Percentiles rank a stretch among this genome's conserved stretches.
Conservation (phyloP, 1,140 invertebrate genomes). For the Tetragnatha versicolor region DNA sequence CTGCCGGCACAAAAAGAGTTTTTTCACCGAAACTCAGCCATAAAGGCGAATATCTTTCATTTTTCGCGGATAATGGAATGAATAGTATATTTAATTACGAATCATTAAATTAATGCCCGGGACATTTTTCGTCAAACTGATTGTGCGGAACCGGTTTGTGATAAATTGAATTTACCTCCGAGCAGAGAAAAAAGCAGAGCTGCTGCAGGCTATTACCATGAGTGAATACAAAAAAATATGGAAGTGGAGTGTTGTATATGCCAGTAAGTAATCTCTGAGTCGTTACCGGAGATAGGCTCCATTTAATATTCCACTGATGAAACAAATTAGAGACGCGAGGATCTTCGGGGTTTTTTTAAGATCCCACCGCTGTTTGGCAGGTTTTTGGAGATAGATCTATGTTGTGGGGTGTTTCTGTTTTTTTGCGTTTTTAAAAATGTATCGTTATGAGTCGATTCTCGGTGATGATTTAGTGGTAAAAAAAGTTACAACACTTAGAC, state of each 20-base stretch:
- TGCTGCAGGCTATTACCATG: not conserved
- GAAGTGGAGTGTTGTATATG: too few relatives aligned
- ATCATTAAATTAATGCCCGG: constrained; percentile 30
- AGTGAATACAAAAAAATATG: too few relatives aligned
- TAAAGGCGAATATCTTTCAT: constrained; percentile 9
- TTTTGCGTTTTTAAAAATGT: too few relatives aligned
- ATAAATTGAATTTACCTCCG: constrained; percentile 20
- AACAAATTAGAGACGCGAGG: too few relatives aligned
- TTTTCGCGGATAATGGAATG: constrained; percentile 33
- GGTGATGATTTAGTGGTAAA: too few relatives aligned
- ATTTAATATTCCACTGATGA: too few relatives aligned
- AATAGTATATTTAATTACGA: constrained; percentile 37
- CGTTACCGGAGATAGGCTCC: not conserved
- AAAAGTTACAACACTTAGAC: too few relatives aligned
- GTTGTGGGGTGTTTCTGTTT: too few relatives aligned
- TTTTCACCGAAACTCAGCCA: constrained; percentile 19
- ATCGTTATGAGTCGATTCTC: too few relatives aligned
- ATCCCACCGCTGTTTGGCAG: too few relatives aligned
- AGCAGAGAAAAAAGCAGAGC: not conserved
- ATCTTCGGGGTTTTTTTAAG: too few relatives aligned
- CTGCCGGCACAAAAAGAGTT: not conserved
- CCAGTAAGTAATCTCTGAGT: constrained; percentile 1
- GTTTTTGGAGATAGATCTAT: too few relatives aligned
- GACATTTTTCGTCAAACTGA: constrained; percentile 1
- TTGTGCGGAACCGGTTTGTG: not conserved